These are phyloP conservation scores for Sarcophaga variegata DNA, from an alignment of 2,888 invertebrate species.

Conservation along the genomic window DNA sequence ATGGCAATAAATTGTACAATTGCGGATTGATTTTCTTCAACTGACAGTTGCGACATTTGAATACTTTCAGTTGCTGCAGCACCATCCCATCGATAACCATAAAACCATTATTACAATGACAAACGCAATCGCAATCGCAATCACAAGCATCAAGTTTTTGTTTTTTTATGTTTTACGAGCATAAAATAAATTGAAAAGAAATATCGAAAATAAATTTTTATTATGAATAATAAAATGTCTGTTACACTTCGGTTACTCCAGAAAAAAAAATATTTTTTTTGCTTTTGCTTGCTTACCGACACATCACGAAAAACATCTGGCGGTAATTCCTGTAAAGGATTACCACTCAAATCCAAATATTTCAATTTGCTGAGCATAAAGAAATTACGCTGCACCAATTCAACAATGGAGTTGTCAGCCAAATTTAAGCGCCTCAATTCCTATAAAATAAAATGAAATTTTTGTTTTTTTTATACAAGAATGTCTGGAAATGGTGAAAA, in stretches of 20 bases:
- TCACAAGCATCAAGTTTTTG: not conserved
- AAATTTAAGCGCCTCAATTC: constrained; percentile 87
- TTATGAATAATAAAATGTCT: constrained; percentile 16
- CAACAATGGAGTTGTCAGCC: constrained; percentile 86
- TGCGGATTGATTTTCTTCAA: constrained; percentile 89
- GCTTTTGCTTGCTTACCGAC: constrained; percentile 82
- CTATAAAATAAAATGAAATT: not conserved
- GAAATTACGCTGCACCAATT: constrained; percentile 88
- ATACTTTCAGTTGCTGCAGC: constrained; percentile 85
- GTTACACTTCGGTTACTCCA: not conserved
- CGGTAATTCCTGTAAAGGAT: constrained; percentile 88
- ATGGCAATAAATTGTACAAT: constrained; percentile 89
- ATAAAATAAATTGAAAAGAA: not conserved
- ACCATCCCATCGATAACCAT: not conserved
- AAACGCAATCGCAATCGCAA: not conserved
- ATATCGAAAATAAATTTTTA: not conserved
- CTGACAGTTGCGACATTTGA: constrained; percentile 88
- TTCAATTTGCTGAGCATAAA: constrained; percentile 88
- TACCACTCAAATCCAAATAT: constrained; percentile 88
- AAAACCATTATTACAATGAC: not conserved
- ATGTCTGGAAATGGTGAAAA: no score
- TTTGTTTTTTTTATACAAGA: constrained; percentile 74
- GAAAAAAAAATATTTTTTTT: not conserved
- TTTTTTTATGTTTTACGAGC: no score
- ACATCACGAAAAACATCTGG: constrained; percentile 91